These are phyloP conservation scores for Umimayanthus chanpuru DNA, from an alignment of 92 coral and sea anemone species.

Conservation along the genomic window DNA sequence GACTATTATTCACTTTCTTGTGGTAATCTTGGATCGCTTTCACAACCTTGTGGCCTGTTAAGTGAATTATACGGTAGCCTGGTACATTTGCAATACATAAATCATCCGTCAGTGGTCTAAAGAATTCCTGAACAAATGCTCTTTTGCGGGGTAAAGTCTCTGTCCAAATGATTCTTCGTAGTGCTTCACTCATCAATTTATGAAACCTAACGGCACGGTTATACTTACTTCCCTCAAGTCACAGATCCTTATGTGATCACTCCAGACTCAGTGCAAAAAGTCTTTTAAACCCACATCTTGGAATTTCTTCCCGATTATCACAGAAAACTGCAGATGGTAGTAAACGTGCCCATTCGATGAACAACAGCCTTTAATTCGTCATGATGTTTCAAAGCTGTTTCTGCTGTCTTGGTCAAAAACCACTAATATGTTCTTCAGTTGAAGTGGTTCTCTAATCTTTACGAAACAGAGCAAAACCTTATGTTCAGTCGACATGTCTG, in stretches of 20 bases:
- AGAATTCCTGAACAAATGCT: slow-evolving; percentile 34
- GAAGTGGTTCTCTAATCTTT: slow-evolving; percentile 50
- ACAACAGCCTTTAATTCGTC: slow-evolving; percentile 52
- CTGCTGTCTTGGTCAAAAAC: slow-evolving; percentile 61
- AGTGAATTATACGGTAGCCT: not conserved
- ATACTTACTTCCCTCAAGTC: slow-evolving; percentile 60
- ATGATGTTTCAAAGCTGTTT: slow-evolving; percentile 54
- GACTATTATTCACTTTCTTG: too few species aligned
- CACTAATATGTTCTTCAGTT: slow-evolving; percentile 43
- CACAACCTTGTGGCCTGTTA: not conserved
- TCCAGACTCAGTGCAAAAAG: slow-evolving; percentile 60
- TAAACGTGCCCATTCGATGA: slow-evolving; percentile 64
- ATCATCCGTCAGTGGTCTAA: not conserved
- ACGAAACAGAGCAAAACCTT: slow-evolving; percentile 44
- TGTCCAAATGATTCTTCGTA: slow-evolving; percentile 44
- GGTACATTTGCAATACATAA: not conserved
- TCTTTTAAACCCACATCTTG: slow-evolving; percentile 73
- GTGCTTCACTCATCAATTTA: slow-evolving; percentile 35
- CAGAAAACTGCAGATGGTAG: slow-evolving; percentile 54
- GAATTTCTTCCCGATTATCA: too few species aligned
- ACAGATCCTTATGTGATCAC: slow-evolving; percentile 69
- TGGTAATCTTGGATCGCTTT: not conserved
- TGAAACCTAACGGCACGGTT: slow-evolving; percentile 66
- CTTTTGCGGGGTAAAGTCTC: slow-evolving; percentile 35
- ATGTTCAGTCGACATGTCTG: slow-evolving; percentile 46